Percentiles rank a stretch among this genome's conserved stretches.
Evolutionary conservation across 2,797 vertebrate genomes (phyloP).

Genomic region (Alcedo atthis): DNA sequence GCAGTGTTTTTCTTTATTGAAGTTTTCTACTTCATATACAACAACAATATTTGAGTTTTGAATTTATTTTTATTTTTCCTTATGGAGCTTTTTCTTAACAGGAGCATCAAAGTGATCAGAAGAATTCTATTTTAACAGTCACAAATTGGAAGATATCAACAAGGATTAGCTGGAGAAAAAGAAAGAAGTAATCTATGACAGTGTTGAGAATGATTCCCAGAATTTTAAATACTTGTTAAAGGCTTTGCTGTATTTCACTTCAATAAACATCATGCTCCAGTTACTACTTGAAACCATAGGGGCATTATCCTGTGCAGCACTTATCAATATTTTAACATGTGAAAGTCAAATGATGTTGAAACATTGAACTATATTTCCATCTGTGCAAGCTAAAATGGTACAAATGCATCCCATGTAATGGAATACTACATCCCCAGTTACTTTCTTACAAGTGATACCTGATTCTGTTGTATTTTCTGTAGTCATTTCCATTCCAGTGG

Average conservation of each 20-base stretch:
- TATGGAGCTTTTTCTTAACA: not conserved
- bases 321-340: conserved; percentile 91
- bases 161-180: conserved; percentile 55
- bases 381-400: conserved; percentile 88
- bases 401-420: conserved; percentile 83
- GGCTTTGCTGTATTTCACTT: conserved; percentile 84
- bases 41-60: conserved; percentile 1
- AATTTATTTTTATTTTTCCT: not conserved
- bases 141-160: conserved; percentile 41
- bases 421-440: conserved; percentile 85
- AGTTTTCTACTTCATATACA: conserved; percentile 5
- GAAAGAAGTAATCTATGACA: conserved; percentile 60
- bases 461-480: conserved; percentile 71
- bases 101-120: not conserved
- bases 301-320: conserved; percentile 80
- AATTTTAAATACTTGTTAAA: conserved; percentile 85
- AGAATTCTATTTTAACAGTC: conserved; percentile 39
- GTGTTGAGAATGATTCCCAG: conserved; percentile 71
- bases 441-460: conserved; percentile 86
- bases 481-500: conserved; percentile 67
- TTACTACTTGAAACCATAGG: conserved; percentile 79
- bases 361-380: conserved; percentile 91
- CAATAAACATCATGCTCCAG: conserved; percentile 83
- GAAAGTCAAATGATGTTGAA: conserved; percentile 95
- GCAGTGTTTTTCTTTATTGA: conserved; percentile 23